Evolutionary conservation across 1,140 invertebrate species (phyloP), one percentile per base, ranked within the genome.

Genomic region (Diabrotica virgifera): DNA sequence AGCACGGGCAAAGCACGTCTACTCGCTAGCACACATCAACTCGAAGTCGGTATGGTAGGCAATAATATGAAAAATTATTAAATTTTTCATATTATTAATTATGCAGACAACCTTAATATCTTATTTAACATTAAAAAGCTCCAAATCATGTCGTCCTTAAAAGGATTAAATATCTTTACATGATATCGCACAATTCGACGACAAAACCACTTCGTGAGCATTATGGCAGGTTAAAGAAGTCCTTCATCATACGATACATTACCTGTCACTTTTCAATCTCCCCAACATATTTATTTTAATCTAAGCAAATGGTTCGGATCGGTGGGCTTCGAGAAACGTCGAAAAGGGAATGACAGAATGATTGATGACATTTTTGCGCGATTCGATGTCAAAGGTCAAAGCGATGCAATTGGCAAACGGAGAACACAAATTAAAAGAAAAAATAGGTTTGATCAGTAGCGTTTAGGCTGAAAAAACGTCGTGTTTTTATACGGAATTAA

Each of bases 231-330:
- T n/a, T 46, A 46, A 46, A 46, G 40, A 46, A 46, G 40, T 46
- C 40, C 40, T 46, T n/a, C 40, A 46, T 46, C 40, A 46, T 46
- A 24, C 40, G n/a, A 46, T 46, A 46, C 40, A 46, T 46, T 46
- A 46, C 40, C 40, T 46, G n/a, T 46, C 40, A 46, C 5, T 46
- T 46, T 46, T 46, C 40, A 46, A 46, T 46, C 40, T 46, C n/a
- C 40, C 40, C 40, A 46, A 46, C 5, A 46, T 46, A 46, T 46
- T 46, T 46, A 46, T 46, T 10, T 46, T 46, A 46, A 46, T 46
- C 40, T n/a, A 46, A 46, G 40, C n/a, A 46, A 46, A 46, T n/a
- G 5, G 40, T 46, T 46, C 2, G n/a, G n/a, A 46, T 46, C 40
- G 8, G 40, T 46, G n/a, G 40, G 40, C 40, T 46, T 46, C 8